Base-by-base conservation (phyloP, 2,797 vertebrate species). In the Hirundo rustica region DNA sequence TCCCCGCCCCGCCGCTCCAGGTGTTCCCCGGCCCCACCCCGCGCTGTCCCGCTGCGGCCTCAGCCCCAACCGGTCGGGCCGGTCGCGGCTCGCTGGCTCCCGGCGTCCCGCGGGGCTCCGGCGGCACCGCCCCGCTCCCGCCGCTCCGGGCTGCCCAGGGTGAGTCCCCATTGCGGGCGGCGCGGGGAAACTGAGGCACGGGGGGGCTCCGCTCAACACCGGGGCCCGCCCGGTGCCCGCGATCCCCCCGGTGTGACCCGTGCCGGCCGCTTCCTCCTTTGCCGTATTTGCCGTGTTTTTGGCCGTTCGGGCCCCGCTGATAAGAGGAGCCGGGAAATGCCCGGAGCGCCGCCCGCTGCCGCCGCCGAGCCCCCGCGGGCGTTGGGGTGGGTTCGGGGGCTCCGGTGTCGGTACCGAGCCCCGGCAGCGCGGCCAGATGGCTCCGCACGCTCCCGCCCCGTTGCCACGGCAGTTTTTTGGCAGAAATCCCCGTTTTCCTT, bases 381-480 rank as follows among this genome's bases (percentile, higher is more conserved):
- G 36, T 36, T 36, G 9, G 27, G 51, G 9, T 9, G 48, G 48
- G 48, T 12, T 38, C 9, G 58, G 65, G 65, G 12, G 74, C 38
- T 42, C 58, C 58, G 66, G 30, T 26, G 70, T 4, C 17, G 62
- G 62, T 32, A 5, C 4, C 32, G n/a, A 45, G 5, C 25, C 12
- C 54, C 72, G 72, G 83, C 83, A 15, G 83, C 55, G 55, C 65
- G 55, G 65, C 57, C 84, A 86, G 84, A 86, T 86, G 83, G 83
- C 83, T 86, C 84, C 42, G 48, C 84, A n/a, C 73, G 73, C 84
- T 77, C 30, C 65, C 86, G 62, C 86, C 77, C 77, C 48, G 86
- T 88, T 88, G 86, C 86, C 86, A 88, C 86, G 86, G 86, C 86
- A 88, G 77, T 54, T 81, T 68, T 74, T 81, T 81, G 86, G 86